These are phyloP conservation scores for Busseola fusca DNA, from an alignment of 2,888 invertebrate genomes.

Conservation along the genomic window DNA sequence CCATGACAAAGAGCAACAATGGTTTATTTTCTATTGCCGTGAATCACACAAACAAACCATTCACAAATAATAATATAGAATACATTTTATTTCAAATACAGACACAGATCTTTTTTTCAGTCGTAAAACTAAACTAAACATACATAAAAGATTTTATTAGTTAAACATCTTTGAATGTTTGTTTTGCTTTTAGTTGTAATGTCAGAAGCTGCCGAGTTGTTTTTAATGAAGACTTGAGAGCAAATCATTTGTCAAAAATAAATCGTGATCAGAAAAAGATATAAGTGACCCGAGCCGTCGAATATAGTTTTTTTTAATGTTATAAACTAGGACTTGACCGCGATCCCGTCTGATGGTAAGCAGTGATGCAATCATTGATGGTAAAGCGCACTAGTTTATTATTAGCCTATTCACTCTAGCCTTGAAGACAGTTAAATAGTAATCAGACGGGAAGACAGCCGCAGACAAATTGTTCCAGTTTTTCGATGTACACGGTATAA, in stretches of 20 bases:
- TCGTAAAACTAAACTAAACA: conserved; percentile 30
- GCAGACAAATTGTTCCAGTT: too few species aligned
- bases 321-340: too few species aligned
- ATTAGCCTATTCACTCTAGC: too few species aligned
- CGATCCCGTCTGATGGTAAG: too few species aligned
- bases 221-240: background rate
- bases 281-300: too few species aligned
- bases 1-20: background rate
- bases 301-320: too few species aligned
- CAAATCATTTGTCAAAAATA: conserved; percentile 15
- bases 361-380: too few species aligned
- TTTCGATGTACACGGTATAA: too few species aligned
- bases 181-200: conserved; percentile 19
- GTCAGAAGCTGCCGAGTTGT: conserved; percentile 6
- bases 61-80: background rate
- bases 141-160: conserved; percentile 37
- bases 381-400: too few species aligned
- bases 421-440: too few species aligned
- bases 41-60: background rate
- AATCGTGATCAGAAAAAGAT: background rate
- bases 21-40: background rate
- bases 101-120: background rate
- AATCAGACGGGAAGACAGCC: too few species aligned
- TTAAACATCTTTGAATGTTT: conserved; percentile 41
- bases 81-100: too few species aligned